A percentile compares a stretch with the other conserved stretches of the same genome.
phyloP scores from a whole-genome alignment of 2,113 vertebrate genomes.

The Indicator maculatus region DNA sequence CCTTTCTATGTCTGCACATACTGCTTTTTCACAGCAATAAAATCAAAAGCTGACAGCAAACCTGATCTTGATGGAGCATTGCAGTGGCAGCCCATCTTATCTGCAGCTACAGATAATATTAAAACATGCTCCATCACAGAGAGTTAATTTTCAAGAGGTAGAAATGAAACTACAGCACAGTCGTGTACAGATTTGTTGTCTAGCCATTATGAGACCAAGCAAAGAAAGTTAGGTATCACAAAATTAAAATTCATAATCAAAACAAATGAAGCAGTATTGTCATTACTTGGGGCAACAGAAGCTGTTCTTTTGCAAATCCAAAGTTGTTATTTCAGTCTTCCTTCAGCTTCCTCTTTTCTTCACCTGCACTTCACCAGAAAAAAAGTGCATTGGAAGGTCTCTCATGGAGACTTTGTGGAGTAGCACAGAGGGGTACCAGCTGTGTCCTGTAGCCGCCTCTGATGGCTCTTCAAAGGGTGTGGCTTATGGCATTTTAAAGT shows the following conservation, averaged over 20 bases:
- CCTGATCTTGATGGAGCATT: neutral
- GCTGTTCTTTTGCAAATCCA: neutral
- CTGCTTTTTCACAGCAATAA: neutral
- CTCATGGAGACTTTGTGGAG: neutral
- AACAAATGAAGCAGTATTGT: neutral
- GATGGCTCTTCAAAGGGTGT: neutral
- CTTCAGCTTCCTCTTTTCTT: neutral
- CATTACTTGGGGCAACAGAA: neutral
- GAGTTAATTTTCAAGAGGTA: neutral
- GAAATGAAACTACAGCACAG: neutral
- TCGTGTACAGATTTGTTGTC: neutral
- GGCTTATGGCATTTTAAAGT: neutral
- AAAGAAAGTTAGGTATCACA: neutral
- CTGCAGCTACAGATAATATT: neutral
- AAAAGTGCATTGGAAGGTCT: neutral
- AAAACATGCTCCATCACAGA: neutral
- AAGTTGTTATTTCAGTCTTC: neutral
- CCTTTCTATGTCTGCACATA: neutral
- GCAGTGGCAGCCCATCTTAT: rapidly evolving
- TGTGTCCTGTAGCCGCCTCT: too few relatives aligned
- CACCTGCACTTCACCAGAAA: neutral
- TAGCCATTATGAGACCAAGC: neutral
- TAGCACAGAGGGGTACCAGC: neutral
- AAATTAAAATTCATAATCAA: neutral
- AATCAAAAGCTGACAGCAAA: neutral